phyloP scores from a whole-genome alignment of 2,113 vertebrate species.

The Sander vitreus region DNA sequence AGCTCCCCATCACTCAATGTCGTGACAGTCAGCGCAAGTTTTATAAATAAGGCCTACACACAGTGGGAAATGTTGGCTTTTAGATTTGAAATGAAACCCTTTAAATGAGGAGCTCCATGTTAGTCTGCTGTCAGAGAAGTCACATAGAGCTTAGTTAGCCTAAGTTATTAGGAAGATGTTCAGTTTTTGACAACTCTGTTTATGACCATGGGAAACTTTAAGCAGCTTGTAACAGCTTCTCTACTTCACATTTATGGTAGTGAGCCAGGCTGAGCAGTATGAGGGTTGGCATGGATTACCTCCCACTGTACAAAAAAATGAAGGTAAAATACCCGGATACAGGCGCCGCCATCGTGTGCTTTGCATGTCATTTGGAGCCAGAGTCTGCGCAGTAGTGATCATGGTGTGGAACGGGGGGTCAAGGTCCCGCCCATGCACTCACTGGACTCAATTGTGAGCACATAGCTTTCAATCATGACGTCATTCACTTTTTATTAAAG shows the following conservation, averaged over 20 bases:
- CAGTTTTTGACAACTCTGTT: neutral
- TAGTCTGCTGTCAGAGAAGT: constrained; percentile 20
- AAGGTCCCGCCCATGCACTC: no score
- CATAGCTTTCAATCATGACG: no score
- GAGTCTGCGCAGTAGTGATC: no score
- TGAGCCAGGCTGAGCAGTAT: neutral
- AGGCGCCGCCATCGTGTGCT: no score
- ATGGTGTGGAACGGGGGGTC: no score
- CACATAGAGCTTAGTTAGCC: neutral
- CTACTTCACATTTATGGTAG: neutral
- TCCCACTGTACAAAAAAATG: no score
- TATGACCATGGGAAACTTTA: neutral
- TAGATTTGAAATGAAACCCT: constrained; percentile 11
- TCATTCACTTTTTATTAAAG: no score
- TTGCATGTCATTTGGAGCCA: no score
- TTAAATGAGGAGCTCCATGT: constrained; percentile 4
- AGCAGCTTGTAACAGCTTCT: neutral
- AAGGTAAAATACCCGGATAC: no score
- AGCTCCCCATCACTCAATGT: constrained; percentile 50
- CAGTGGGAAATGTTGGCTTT: neutral
- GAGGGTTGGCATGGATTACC: neutral
- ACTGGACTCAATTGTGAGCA: no score
- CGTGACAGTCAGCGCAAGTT: constrained; percentile 17
- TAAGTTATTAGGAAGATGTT: neutral
- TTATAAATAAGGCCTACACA: neutral